Percentiles rank a stretch among this genome's conserved stretches.
These are phyloP conservation scores for Phalacrocorax aristotelis DNA, from an alignment of 2,113 vertebrate species.

Conservation along the genomic window DNA sequence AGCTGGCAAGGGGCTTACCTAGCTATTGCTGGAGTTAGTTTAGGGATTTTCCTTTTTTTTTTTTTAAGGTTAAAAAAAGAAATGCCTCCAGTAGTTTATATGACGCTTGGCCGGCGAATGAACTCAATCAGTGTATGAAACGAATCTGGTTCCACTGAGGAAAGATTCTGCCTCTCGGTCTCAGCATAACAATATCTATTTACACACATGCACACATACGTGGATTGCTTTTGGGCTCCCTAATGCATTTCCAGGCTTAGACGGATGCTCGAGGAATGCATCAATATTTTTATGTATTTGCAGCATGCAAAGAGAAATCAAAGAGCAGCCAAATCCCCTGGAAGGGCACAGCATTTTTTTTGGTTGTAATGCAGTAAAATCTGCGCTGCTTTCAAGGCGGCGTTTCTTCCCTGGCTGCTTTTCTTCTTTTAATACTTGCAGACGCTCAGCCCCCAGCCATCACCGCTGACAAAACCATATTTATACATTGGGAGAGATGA, in stretches of 20 bases:
- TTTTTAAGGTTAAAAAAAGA: background rate
- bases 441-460: background rate
- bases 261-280: background rate
- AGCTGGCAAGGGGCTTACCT: slow-evolving; percentile 13
- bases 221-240: background rate
- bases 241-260: background rate
- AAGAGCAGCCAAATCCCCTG: background rate
- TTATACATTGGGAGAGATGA: background rate
- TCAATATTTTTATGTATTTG: background rate
- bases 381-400: background rate
- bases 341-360: background rate
- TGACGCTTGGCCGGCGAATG: slow-evolving; percentile 39
- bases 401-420: background rate
- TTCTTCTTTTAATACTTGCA: background rate
- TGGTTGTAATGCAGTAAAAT: background rate
- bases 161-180: background rate
- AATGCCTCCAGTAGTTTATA: slow-evolving; percentile 2
- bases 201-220: fast-evolving
- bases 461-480: background rate
- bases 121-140: slow-evolving; percentile 62
- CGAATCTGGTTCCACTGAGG: slow-evolving; percentile 13
- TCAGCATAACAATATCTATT: background rate
- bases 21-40: slow-evolving; percentile 18
- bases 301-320: background rate
- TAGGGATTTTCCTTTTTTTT: background rate